Base-by-base conservation (phyloP, 1,140 invertebrate species). In the Goniozus legneri region DNA sequence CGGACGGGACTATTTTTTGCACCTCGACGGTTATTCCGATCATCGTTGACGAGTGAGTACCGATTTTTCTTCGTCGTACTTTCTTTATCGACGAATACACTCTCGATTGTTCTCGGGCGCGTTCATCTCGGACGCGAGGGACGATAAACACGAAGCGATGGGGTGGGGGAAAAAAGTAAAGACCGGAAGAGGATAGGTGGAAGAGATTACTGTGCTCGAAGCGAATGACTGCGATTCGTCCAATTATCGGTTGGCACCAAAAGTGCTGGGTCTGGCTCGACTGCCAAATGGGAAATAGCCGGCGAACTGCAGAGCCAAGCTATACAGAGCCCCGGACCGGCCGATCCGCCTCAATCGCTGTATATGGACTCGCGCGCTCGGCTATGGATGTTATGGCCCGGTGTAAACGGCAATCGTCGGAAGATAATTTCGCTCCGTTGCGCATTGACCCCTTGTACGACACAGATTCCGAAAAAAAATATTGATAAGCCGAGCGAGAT, bases 171-270 rank as follows among this genome's bases (percentile, higher is more conserved):
- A 30, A 27, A 32, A 46, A 46, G 20, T 15, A 38, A 30, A 14
- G 24, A 45, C 4, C 24, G 24, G 27, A 22, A 33, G 37, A 46
- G 8, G 14, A 13, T 20, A 18, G 20, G 12, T 8, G 8, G 24
- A 41, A 32, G 40, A 47, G 58, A 56, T 41, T 40, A 58, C 52
- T 60, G 64, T 55, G 63, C 60, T 52, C 55, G 54, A 63, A 62
- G 59, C 62, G 61, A 65, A 65, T 63, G 62, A 65, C 63, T 65
- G 62, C 64, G 63, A 67, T 65, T 67, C 63, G 65, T 67, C 63
- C 65, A 64, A 67, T 67, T 66, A 67, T 67, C 65, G 65, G 63
- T 64, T 65, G 65, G 65, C 63, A 67, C 64, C 64, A 64, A 67
- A 67, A 66, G 62, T 67, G 65, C 65, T 67, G 64, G 65, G 60